Evolutionary conservation across 2,888 invertebrate genomes (phyloP), one percentile per base, ranked within the genome.

Genomic region (Mamestra brassicae): DNA sequence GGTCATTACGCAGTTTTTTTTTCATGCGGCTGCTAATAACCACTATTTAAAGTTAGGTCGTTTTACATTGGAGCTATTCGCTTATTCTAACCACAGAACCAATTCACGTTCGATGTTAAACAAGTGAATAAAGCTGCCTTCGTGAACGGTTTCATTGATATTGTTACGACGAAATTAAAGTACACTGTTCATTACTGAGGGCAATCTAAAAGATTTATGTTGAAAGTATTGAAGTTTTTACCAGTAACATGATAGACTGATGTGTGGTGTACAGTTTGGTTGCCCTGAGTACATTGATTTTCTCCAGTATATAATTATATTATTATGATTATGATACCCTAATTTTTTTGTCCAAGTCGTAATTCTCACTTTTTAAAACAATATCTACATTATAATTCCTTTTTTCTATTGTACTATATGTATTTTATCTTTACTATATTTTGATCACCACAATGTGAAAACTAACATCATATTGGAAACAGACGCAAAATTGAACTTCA

Each of bases 21-120:
- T 93, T 94, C 92, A 92, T 94, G 92, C 94, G 93, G 93, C 93
- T 93, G 95, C 94, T 89, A 94, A 94, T 94, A 94, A 94, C 93
- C 93, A 93, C 92, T 90, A 87, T 91, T 88, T 88, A 88, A 88
- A 89, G 87, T 91, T 91, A 92, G 90, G 92, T 90, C 80, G 87
- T 87, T 87, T 89, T 90, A 90, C 89, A 91, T 92, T 91, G 90
- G 89, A 92, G 94, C 94, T 94, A 90, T 87, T 91, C 83, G 95
- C 95, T 95, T 95, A 82, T 88, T 93, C 92, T 95, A 95, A 95
- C 93, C 92, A 92, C 90, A 86, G 82, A 79, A 85, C 81, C 85
- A 63, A 66, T 84, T 85, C 80, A 84, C 84, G 86, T 86, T 84
- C 81, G 79, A 81, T 84, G 83, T 87, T 67, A 75, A 63, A 68